phyloP scores from a whole-genome alignment of 1,140 invertebrate genomes.

The Semibalanus balanoides region DNA sequence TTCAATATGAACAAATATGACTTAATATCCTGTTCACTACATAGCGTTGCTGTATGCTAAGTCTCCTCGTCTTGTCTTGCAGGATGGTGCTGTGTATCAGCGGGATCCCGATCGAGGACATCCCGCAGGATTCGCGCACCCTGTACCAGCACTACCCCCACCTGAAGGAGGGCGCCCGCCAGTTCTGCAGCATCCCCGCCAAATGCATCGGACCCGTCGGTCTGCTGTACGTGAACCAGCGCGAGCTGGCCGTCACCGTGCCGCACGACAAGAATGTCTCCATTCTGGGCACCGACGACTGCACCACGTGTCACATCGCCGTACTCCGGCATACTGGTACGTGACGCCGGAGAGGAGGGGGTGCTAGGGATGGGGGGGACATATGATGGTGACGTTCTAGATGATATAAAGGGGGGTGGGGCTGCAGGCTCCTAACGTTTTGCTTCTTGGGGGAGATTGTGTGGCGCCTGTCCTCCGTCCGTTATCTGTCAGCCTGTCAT shows the following conservation, averaged over 20 bases:
- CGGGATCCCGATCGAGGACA: constrained; percentile 68
- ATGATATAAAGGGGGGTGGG: background rate
- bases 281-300: constrained; percentile 83
- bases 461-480: no score
- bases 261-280: constrained; percentile 82
- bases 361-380: constrained; percentile 22
- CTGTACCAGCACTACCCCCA: constrained; percentile 64
- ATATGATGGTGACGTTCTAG: constrained; percentile 4
- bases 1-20: no score
- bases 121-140: constrained; percentile 59
- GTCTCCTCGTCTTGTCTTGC: no score
- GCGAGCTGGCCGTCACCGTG: constrained; percentile 75
- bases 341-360: no score
- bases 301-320: constrained; percentile 82
- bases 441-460: no score
- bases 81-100: constrained; percentile 76
- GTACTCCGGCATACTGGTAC: constrained; percentile 80
- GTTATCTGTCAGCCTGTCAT: no score
- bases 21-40: no score
- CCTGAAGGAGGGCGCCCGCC: constrained; percentile 64
- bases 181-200: constrained; percentile 54
- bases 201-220: constrained; percentile 67
- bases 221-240: constrained; percentile 72
- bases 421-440: no score
- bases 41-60: no score